Evolutionary conservation across 2,888 invertebrate species (phyloP), one percentile per base, ranked within the genome.

Genomic region (Chaetogeoica ovagalla): DNA sequence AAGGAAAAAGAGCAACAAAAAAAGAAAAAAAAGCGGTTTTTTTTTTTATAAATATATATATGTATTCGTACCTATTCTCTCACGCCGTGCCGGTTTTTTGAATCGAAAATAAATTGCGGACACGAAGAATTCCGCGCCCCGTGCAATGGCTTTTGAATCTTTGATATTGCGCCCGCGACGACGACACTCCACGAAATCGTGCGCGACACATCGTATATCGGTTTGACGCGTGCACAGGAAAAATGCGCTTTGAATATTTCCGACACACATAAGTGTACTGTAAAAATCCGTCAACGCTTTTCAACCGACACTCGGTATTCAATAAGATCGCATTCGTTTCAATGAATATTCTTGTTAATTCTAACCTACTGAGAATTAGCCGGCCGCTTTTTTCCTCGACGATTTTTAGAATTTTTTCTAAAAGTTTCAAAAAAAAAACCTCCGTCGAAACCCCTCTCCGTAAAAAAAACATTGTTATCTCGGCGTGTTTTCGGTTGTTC

Each of bases 51-150:
- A n/a, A n/a, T n/a, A n/a, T n/a, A n/a, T n/a, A n/a, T n/a, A 30
- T 30, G 4, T 30, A n/a, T 69, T 76, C 43, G 43, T 30, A 30
- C 60, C 59, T 59, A 15, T 48, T 15, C 9, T 69, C 68, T 9
- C 52, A 21, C 37, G 21, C 30, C 15, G 60, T 52, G n/a, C 37
- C n/a, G 59, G 48, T 62, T 69, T 69, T 48, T 60, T 11, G 62
- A 48, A 76, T 76, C 52, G 48, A 60, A 76, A 76, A 76, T 69
- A 69, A 69, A 77, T 62, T 60, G 68, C n/a, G 39, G n/a, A 69
- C 60, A n/a, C 37, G 43, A 43, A 7, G 21, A 57, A 43, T 75
- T 65, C 39, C n/a, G 52, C n/a, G 39, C 19, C 37, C 39, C 19
- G 19, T 21, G 23, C 52, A 13, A 15, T 30, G 30, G 39, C 76